Conservation (phyloP, 2,888 invertebrate genomes). For the Oligia latruncula region DNA sequence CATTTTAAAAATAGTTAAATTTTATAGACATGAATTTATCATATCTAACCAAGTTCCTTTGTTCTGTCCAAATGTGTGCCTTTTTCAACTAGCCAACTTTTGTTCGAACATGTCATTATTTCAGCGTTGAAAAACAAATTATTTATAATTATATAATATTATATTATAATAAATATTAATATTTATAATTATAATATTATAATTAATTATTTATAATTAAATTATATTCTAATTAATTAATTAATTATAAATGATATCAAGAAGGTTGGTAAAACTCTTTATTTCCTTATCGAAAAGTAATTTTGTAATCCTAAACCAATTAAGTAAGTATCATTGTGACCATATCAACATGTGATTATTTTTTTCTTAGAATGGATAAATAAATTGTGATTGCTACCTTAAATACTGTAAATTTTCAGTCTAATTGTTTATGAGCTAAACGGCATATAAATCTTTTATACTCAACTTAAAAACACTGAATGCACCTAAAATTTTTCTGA, state of each 20-base stretch:
- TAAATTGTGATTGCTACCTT: slow-evolving; percentile 39
- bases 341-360: slow-evolving; percentile 62
- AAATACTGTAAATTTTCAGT: slow-evolving; percentile 25
- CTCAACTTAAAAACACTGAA: slow-evolving; percentile 31
- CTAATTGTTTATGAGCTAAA: slow-evolving; percentile 27
- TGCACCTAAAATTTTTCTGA: slow-evolving; percentile 48
- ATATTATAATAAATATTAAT: too few species aligned
- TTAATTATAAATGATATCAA: slow-evolving; percentile 16
- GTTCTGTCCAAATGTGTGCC: slow-evolving; percentile 75
- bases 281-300: slow-evolving; percentile 25
- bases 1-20: slow-evolving; percentile 30
- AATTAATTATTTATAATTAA: background rate
- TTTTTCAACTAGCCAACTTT: slow-evolving; percentile 65
- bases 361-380: slow-evolving; percentile 38
- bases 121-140: slow-evolving; percentile 10
- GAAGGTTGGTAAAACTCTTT: slow-evolving; percentile 16
- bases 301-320: slow-evolving; percentile 38
- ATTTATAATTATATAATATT: background rate
- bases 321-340: slow-evolving; percentile 56
- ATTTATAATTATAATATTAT: background rate
- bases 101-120: slow-evolving; percentile 35
- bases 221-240: slow-evolving; percentile 11
- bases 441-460: slow-evolving; percentile 54
- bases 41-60: slow-evolving; percentile 76
- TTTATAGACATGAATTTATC: slow-evolving; percentile 57